Base-by-base conservation (phyloP, 2,888 invertebrate species). In the Diabrotica balteata region DNA sequence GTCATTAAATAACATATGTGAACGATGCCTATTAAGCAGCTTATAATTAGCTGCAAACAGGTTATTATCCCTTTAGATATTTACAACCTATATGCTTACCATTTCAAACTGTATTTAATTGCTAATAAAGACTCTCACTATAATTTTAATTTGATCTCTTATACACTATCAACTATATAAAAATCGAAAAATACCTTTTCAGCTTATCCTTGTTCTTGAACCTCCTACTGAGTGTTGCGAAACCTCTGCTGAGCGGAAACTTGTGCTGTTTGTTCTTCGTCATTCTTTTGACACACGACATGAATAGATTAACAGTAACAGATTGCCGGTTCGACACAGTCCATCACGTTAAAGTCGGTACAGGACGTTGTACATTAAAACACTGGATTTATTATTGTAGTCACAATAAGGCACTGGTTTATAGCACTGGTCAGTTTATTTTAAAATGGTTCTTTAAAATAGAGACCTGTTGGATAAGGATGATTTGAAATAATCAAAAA, bases 191-290 rank as follows among this genome's bases (percentile, higher is more conserved):
- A 75, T 86, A 87, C 87, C 87, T 87, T 84, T 85, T 86, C 71
- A 85, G 80, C 74, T 86, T 84, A 77, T 86, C 86, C 80, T 86
- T 86, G 76, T 86, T 81, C 74, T 78, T 80, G 74, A 87, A 85
- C 70, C 86, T 84, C 67, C 85, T 82, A 76, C 87, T 86, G 70
- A 87, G 79, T 8, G 86, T 86, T 67, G 86, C 86, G 77, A 87
- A 86, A 59, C 87, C 82, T 44, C 80, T 85, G 75, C 86, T 82
- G 59, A 87, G 79, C 9, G 87, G 86, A 73, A 86, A 85, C 71
- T 85, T 84, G 71, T 85, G 85, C 76, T 86, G 86, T 78, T 86
- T 86, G 79, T 86, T 83, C 77, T 83, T 84, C 77, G 84, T 84
- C 84, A 84, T 84, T 57, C 73, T 65, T 57, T 74, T 66, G 44